phyloP scores from a whole-genome alignment of 2,888 invertebrate species.

The Leucozona laternaria region DNA sequence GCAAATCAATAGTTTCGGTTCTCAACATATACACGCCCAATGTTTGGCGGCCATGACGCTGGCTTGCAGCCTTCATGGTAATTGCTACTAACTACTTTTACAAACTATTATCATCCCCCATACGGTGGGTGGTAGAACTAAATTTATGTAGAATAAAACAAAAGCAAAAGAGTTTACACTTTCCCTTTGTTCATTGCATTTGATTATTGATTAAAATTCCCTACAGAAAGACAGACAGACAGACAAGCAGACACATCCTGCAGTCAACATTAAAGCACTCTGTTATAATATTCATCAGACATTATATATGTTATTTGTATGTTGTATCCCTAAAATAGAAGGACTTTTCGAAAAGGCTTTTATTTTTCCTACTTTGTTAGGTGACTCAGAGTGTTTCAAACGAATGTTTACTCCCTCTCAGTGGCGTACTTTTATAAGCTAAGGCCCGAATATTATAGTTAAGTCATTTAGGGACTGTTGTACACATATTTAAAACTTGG shows the following conservation, averaged over 20 bases:
- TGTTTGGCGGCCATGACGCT: constrained; percentile 69
- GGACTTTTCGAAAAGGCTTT: constrained; percentile 1
- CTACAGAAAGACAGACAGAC: constrained; percentile 26
- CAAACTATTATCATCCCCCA: constrained; percentile 58
- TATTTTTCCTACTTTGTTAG: not conserved
- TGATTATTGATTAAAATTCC: constrained; percentile 51
- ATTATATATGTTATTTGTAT: not conserved
- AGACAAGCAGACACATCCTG: constrained; percentile 4
- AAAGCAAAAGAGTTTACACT: constrained; percentile 49
- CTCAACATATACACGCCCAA: constrained; percentile 65
- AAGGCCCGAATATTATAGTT: not conserved
- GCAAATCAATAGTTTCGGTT: constrained; percentile 66
- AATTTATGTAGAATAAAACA: not conserved
- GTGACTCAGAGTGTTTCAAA: constrained; percentile 7
- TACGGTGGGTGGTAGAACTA: constrained; percentile 16
- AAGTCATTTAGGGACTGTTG: too few relatives aligned
- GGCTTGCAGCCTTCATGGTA: constrained; percentile 51
- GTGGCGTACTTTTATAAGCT: not conserved
- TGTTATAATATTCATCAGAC: constrained; percentile 35
- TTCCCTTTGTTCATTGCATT: constrained; percentile 54
- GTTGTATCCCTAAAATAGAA: constrained; percentile 23
- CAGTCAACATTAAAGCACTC: constrained; percentile 31
- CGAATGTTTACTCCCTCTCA: not conserved
- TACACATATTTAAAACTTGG: too few relatives aligned
- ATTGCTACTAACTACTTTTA: constrained; percentile 25